Conservation (phyloP, 1,140 invertebrate species). For the Zaprionus taronus region DNA sequence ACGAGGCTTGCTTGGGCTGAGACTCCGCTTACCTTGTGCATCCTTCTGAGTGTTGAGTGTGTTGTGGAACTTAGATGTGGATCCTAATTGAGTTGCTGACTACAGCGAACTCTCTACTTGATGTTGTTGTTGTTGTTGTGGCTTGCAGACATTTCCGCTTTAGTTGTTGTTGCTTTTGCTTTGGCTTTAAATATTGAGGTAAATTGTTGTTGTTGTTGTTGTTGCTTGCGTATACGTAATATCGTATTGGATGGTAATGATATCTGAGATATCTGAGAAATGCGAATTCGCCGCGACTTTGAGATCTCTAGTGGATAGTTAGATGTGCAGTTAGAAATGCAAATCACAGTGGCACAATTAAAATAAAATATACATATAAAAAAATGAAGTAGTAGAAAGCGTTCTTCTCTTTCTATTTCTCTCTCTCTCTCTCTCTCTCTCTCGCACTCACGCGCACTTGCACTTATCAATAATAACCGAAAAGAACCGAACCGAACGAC, state of each 20-base stretch:
- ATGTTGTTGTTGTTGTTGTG: conserved; percentile 7
- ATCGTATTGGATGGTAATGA: conserved; percentile 10
- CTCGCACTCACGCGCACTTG: conserved; percentile 21
- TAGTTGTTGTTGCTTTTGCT: conserved; percentile 39
- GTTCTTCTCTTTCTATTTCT: neutral
- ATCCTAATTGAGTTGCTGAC: neutral
- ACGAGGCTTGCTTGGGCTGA: neutral
- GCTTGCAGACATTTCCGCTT: neutral
- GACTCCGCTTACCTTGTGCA: neutral
- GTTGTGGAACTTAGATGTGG: neutral
- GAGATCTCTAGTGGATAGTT: conserved; percentile 41
- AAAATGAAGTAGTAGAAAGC: conserved; percentile 5
- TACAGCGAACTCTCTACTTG: conserved; percentile 4
- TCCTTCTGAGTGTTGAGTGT: neutral
- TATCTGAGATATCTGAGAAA: conserved; percentile 23
- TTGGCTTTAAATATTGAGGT: conserved; percentile 39
- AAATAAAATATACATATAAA: conserved; percentile 14
- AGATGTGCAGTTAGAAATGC: conserved; percentile 28
- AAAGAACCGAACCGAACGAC: conserved; percentile 51
- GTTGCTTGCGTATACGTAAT: conserved; percentile 44
- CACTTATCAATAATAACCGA: conserved; percentile 29
- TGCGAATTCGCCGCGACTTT: conserved; percentile 37
- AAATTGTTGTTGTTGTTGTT: conserved; percentile 12
- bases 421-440: conserved; percentile 17
- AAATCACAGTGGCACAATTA: conserved; percentile 40